These are phyloP conservation scores for Zaprionus kolodkinae DNA, from an alignment of 1,140 invertebrate genomes.

Conservation along the genomic window DNA sequence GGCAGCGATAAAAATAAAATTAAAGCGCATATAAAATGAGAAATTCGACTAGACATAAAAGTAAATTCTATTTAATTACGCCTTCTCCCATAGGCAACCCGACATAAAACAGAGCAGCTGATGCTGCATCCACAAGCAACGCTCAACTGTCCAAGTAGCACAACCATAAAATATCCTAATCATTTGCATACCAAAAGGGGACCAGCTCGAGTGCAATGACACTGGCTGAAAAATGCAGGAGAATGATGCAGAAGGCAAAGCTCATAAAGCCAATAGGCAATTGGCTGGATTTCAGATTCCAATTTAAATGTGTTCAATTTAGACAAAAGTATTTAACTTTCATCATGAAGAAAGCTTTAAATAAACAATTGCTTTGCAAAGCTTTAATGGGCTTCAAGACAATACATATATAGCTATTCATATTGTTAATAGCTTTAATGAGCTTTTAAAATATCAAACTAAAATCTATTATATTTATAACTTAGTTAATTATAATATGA, in stretches of 20 bases:
- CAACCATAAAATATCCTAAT: constrained; percentile 11
- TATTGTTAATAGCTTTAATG: too few species aligned
- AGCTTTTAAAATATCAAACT: too few species aligned
- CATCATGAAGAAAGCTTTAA: neutral
- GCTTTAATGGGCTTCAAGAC: too few species aligned
- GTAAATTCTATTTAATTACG: constrained; percentile 69
- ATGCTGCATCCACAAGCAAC: neutral
- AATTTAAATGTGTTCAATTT: neutral
- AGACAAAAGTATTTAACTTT: neutral
- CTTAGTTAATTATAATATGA: too few species aligned
- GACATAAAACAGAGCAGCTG: neutral
- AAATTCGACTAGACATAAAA: constrained; percentile 49
- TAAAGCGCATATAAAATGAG: constrained; percentile 37
- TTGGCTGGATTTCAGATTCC: neutral
- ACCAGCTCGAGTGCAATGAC: neutral
- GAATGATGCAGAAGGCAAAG: neutral
- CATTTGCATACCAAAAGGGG: constrained; percentile 29
- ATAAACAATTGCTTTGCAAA: too few species aligned
- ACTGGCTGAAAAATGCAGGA: constrained; percentile 12
- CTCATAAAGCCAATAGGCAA: neutral
- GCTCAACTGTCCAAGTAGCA: constrained; percentile 1
- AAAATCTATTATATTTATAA: too few species aligned
- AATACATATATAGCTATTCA: too few species aligned
- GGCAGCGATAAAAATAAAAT: constrained; percentile 56
- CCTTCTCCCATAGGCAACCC: constrained; percentile 3